A percentile compares a stretch with the other conserved stretches of the same genome.
phyloP scores from a whole-genome alignment of 2,113 vertebrate genomes.

The Dolichallabes microphthalmus region DNA sequence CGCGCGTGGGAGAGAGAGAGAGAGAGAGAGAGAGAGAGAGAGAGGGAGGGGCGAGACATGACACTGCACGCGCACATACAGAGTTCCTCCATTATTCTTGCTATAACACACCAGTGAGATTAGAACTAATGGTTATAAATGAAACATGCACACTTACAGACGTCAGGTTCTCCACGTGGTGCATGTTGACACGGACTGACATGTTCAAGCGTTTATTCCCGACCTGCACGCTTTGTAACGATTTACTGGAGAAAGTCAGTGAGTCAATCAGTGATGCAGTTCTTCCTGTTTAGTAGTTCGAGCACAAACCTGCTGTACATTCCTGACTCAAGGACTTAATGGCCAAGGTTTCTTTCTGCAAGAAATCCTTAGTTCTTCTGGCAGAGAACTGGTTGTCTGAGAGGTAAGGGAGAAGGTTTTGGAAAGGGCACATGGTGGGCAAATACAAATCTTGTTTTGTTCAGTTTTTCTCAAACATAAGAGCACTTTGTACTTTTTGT shows the following conservation, averaged over 20 bases:
- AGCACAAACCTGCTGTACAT: background rate
- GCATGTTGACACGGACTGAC: background rate
- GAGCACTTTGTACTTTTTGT: background rate
- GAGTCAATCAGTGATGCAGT: background rate
- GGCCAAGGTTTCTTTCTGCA: background rate
- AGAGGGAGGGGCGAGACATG: constrained; percentile 15
- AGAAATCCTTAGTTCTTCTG: background rate
- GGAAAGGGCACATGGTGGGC: background rate
- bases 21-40: constrained; percentile 7
- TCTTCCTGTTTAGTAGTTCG: background rate
- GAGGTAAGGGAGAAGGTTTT: background rate
- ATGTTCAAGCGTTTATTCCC: background rate
- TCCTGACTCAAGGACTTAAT: background rate
- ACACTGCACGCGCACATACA: constrained; percentile 8
- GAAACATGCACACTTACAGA: background rate
- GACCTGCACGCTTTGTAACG: background rate
- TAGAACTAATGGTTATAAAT: no score
- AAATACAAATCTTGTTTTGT: background rate
- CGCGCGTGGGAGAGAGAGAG: constrained; percentile 9
- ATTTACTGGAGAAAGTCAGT: background rate
- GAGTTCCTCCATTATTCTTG: background rate
- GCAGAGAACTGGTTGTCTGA: background rate
- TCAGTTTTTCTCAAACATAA: background rate
- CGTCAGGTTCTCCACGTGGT: background rate
- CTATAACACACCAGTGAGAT: background rate